Evolutionary conservation across 2,797 vertebrate genomes (phyloP), one percentile per base, ranked within the genome.

Genomic region (Cynodonichthys magdalenae): DNA sequence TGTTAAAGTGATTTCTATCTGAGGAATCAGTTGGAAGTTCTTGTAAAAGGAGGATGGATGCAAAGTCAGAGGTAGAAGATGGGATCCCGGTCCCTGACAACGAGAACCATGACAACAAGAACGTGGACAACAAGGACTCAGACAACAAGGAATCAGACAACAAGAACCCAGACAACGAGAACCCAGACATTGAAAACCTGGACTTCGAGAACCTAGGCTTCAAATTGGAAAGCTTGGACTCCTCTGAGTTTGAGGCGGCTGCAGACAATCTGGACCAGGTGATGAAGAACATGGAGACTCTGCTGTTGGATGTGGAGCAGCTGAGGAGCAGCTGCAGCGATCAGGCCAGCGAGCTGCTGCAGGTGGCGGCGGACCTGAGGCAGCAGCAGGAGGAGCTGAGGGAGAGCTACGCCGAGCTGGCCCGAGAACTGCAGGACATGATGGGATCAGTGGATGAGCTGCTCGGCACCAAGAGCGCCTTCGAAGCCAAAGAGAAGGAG

Each of bases 301-400:
- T 96, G 86, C 85, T 96, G 68, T 90, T 89, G 1, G 94, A 96
- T 44, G 93, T 96, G 67, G 95, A 95, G 87, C 90, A 95, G 85
- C 82, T 96, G 49, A 89, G 95, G 80, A 85, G 87, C 68, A 90
- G 93, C 69, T 95, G 94, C 78, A 92, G 91, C 69, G 91, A 94
- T 73, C 93, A 95, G 85, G 93, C 92, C 0, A 86, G 90, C 1
- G 93, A 93, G 77, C 90, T 94, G 66, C 88, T 93, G 68, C 81
- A 74, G 5, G 87, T 91, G 6, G 90, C 93, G 0, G 78, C 76
- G 66, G 93, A 95, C 0, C 88, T 94, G 65, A 89, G 83, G 56
- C 69, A 90, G 39, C 94, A 96, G 84, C 94, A 95, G 65, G 91
- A 94, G 15, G 93, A 93, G 42, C 87, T 94, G 63, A 90, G 88